phyloP scores from a whole-genome alignment of 2,797 vertebrate genomes.

The Labeo calbasu region DNA sequence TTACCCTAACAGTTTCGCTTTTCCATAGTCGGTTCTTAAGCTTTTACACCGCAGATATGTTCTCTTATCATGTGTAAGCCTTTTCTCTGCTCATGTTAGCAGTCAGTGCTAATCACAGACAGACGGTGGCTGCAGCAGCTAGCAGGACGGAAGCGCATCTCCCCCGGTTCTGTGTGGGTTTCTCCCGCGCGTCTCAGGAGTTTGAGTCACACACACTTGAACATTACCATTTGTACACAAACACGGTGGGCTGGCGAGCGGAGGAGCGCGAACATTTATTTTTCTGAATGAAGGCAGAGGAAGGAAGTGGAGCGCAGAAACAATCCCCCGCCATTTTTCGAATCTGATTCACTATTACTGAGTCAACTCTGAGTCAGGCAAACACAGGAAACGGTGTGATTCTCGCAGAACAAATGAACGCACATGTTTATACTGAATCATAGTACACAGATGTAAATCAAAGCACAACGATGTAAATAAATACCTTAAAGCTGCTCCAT shows the following conservation, averaged over 20 bases:
- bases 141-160: constrained; percentile 72
- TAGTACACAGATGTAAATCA: not conserved
- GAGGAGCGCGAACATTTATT: constrained; percentile 61
- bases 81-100: constrained; percentile 60
- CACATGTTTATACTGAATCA: not conserved
- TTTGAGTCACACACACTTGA: constrained; percentile 72
- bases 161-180: constrained; percentile 64
- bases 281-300: constrained; percentile 70
- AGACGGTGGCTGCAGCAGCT: constrained; percentile 72
- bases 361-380: constrained; percentile 82
- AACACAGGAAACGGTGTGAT: constrained; percentile 70
- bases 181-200: not conserved
- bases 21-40: not conserved
- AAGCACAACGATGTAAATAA: not conserved
- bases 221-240: constrained; percentile 60
- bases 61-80: constrained; percentile 36
- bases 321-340: constrained; percentile 64
- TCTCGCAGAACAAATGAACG: not conserved
- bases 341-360: constrained; percentile 69
- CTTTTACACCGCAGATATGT: not conserved
- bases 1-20: not conserved
- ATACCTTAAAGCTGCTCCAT: not conserved
- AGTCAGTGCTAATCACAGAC: constrained; percentile 66
- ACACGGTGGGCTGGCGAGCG: constrained; percentile 7
- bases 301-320: constrained; percentile 36